phyloP scores from a whole-genome alignment of 2,113 vertebrate species.

The Pseudorectes ferrugineus region DNA sequence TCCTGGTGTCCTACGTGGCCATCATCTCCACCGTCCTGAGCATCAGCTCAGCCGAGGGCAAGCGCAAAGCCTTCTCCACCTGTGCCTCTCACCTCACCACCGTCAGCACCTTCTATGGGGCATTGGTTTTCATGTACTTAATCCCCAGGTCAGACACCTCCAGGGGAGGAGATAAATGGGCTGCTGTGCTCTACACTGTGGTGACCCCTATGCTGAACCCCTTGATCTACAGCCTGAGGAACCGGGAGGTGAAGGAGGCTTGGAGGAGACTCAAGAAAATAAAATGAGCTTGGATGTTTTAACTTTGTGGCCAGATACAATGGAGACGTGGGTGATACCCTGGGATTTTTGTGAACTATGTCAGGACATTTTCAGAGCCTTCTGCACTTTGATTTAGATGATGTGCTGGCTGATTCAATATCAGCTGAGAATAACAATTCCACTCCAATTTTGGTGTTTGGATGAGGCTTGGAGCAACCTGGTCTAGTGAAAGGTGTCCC shows the following conservation, averaged over 20 bases:
- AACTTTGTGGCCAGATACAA: too few relatives aligned
- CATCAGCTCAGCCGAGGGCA: not conserved
- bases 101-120: slow-evolving; percentile 23
- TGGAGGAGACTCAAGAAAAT: not conserved
- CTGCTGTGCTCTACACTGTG: slow-evolving; percentile 6
- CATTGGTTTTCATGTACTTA: slow-evolving; percentile 5
- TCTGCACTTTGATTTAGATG: not conserved
- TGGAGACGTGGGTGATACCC: not conserved
- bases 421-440: not conserved
- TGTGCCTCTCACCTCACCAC: slow-evolving; percentile 33
- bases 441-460: not conserved
- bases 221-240: slow-evolving; percentile 58
- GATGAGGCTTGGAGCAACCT: not conserved
- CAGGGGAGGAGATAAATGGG: not conserved
- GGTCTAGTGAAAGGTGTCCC: not conserved
- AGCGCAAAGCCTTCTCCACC: slow-evolving; percentile 40
- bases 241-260: slow-evolving; percentile 47
- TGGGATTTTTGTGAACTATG: not conserved
- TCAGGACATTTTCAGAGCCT: not conserved
- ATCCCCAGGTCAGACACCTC: slow-evolving; percentile 7
- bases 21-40: slow-evolving; percentile 38
- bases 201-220: slow-evolving; percentile 59
- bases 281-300: not conserved
- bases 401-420: accelerated
- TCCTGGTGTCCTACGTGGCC: slow-evolving; percentile 36